A percentile compares a stretch with the other conserved stretches of the same genome.
Evolutionary conservation across 37 sponge, comb jelly and placozoan species (phyloP).

Genomic region (Diacarnus erythraeanus): DNA sequence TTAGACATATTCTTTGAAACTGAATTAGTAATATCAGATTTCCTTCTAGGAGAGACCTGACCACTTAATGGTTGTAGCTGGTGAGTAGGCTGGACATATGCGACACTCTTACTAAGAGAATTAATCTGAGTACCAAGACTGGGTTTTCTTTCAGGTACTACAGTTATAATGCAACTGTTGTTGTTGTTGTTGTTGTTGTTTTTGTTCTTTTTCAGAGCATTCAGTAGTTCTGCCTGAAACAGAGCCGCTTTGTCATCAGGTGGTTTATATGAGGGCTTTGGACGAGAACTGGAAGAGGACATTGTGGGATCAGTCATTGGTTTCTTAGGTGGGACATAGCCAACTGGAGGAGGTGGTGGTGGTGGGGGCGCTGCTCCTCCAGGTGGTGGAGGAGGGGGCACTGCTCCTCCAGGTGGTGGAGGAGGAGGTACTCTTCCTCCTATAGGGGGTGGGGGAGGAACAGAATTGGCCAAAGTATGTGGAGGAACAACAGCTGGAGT

Average conservation of each 20-base stretch:
- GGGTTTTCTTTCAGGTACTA: neutral
- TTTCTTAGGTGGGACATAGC: conserved; percentile 40
- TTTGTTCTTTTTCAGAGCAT: conserved; percentile 32
- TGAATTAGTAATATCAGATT: neutral
- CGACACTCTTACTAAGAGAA: too few species aligned
- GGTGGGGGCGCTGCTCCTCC: conserved; percentile 54
- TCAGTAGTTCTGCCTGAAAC: conserved; percentile 45
- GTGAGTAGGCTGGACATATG: too few species aligned
- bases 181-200: conserved; percentile 11
- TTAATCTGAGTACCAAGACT: neutral
- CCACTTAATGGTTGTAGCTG: neutral
- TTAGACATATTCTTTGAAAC: neutral
- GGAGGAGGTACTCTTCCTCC: conserved; percentile 39
- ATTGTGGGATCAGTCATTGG: conserved; percentile 11
- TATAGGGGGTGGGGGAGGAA: conserved; percentile 27
- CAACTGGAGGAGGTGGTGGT: conserved; percentile 51
- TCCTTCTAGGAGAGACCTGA: neutral
- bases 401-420: conserved; percentile 25
- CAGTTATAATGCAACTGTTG: neutral
- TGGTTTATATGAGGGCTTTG: conserved; percentile 12
- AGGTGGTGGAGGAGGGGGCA: conserved; percentile 34
- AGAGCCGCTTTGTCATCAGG: conserved; percentile 10
- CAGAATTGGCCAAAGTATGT: conserved; percentile 12
- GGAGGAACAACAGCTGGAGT: conserved; percentile 24
- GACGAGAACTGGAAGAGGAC: conserved; percentile 1